phyloP scores from a whole-genome alignment of 2,888 invertebrate species.

The Melanostoma scalare region DNA sequence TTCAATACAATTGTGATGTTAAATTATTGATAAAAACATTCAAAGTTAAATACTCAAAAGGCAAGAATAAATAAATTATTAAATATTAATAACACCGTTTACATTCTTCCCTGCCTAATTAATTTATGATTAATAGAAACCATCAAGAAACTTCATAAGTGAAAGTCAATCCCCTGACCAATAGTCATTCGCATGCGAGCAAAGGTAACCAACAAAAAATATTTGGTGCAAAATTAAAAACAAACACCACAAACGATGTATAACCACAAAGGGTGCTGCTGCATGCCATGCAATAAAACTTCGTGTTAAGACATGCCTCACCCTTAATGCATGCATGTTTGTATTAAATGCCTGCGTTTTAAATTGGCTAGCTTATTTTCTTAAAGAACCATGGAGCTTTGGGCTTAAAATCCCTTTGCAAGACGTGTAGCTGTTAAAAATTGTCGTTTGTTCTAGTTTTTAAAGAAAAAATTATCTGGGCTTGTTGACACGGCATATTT shows the following conservation, averaged over 20 bases:
- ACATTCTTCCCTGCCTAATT: not conserved
- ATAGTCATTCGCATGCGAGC: conserved; percentile 23
- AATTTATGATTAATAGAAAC: conserved; percentile 21
- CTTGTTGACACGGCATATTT: conserved; percentile 19
- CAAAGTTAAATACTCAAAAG: too few relatives aligned
- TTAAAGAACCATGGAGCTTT: conserved; percentile 18
- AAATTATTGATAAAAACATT: too few relatives aligned
- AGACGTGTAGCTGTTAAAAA: conserved; percentile 35
- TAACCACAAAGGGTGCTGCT: conserved; percentile 2
- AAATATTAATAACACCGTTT: too few relatives aligned
- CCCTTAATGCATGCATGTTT: conserved; percentile 33
- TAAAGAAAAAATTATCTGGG: conserved; percentile 37
- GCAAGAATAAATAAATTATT: too few relatives aligned
- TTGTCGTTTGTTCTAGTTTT: conserved; percentile 19
- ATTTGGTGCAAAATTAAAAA: conserved; percentile 38
- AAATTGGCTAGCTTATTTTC: conserved; percentile 37
- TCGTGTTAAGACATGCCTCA: conserved; percentile 38
- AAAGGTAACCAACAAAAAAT: conserved; percentile 5
- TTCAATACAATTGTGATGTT: too few relatives aligned
- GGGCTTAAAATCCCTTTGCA: conserved; percentile 29
- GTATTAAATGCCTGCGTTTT: conserved; percentile 22
- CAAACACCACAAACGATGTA: conserved; percentile 29
- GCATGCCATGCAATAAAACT: conserved; percentile 25
- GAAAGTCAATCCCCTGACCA: not conserved
- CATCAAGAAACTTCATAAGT: conserved; percentile 11